These are phyloP conservation scores for Drosophila niveifrons DNA, from an alignment of 2,888 invertebrate species.

Conservation along the genomic window DNA sequence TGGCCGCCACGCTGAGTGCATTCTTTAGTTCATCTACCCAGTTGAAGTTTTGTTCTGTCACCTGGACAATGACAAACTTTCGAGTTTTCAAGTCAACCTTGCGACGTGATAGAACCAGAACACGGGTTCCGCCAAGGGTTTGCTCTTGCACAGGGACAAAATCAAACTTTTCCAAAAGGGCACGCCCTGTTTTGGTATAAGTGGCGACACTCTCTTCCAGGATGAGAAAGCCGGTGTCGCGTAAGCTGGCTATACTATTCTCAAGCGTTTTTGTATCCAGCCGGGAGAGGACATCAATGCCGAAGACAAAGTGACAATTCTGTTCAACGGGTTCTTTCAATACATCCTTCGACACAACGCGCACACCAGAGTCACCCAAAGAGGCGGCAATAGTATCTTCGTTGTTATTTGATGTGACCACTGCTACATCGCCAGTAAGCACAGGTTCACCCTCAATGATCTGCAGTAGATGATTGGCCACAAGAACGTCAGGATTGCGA, in stretches of 20 bases:
- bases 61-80: slow-evolving; percentile 87
- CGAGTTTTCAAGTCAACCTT: slow-evolving; percentile 69
- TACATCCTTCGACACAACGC: slow-evolving; percentile 89
- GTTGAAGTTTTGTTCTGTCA: slow-evolving; percentile 89
- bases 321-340: slow-evolving; percentile 87
- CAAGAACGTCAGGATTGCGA: slow-evolving; percentile 88
- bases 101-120: slow-evolving; percentile 89
- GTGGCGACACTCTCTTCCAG: slow-evolving; percentile 88
- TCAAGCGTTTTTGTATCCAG: slow-evolving; percentile 87
- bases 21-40: slow-evolving; percentile 94
- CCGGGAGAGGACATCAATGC: slow-evolving; percentile 88
- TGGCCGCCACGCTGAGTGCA: slow-evolving; percentile 88
- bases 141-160: slow-evolving; percentile 88
- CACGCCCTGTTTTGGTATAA: slow-evolving; percentile 85
- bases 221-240: slow-evolving; percentile 90
- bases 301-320: slow-evolving; percentile 89
- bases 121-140: slow-evolving; percentile 88
- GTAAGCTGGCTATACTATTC: slow-evolving; percentile 88
- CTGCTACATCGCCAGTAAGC: slow-evolving; percentile 88
- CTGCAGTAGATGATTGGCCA: slow-evolving; percentile 88
- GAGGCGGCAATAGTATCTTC: slow-evolving; percentile 87
- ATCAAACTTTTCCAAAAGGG: slow-evolving; percentile 84
- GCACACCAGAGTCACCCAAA: slow-evolving; percentile 88
- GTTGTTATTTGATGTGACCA: slow-evolving; percentile 86
- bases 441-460: slow-evolving; percentile 91